Percentiles rank a stretch among this genome's conserved stretches.
Conservation (phyloP, 2,113 vertebrate species). For the Callospermophilus lateralis region DNA sequence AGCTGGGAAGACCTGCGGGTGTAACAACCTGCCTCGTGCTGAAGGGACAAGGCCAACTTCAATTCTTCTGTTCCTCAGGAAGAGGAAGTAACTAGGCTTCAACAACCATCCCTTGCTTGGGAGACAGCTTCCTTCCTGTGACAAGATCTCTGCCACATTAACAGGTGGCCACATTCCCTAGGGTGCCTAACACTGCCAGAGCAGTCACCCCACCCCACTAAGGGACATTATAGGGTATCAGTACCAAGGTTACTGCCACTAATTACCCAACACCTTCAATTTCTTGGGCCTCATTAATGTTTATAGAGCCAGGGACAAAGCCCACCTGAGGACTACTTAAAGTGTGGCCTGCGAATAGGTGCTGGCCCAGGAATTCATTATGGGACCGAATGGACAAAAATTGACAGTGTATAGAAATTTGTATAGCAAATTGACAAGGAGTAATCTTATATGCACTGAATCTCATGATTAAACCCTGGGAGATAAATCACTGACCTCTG, state of each 20-base stretch:
- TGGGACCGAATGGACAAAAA: not conserved
- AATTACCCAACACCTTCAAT: not conserved
- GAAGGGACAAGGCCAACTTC: not conserved
- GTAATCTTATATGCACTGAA: rapidly evolving
- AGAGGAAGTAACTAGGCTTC: not conserved
- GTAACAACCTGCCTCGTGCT: not conserved
- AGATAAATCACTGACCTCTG: not conserved
- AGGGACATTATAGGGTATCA: not conserved
- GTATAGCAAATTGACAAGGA: not conserved
- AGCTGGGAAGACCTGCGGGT: not conserved
- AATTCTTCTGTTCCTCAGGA: not conserved
- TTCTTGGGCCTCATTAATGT: not conserved
- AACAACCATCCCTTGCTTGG: not conserved
- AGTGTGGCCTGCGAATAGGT: not conserved
- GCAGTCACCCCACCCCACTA: not conserved
- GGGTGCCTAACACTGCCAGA: not conserved
- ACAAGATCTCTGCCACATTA: not conserved
- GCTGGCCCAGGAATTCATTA: not conserved
- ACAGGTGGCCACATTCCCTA: not conserved
- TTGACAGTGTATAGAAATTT: not conserved
- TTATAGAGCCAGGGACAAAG: not conserved
- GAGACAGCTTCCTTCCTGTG: not conserved
- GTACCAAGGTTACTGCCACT: not conserved
- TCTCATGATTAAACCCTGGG: rapidly evolving
- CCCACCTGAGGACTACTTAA: not conserved